Evolutionary conservation across 2,113 vertebrate species (phyloP), one percentile per base, ranked within the genome.

Genomic region (Macquaria australasica): DNA sequence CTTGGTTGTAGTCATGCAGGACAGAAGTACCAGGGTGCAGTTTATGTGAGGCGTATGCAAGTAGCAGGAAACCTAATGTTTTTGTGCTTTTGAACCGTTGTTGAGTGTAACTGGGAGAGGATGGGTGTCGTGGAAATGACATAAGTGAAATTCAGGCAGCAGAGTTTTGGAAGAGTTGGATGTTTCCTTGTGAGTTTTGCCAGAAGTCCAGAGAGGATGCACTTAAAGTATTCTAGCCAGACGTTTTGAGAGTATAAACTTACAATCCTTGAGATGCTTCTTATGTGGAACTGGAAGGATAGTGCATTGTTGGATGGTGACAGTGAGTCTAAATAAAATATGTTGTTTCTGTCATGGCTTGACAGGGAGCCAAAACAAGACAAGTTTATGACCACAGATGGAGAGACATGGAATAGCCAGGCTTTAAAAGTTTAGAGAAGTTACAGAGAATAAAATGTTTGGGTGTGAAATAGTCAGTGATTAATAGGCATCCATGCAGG

Each of bases 81-180:
- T 45, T 51, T 2, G 0, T 23, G 31, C 14, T 82, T 69, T 82
- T 82, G 31, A 23, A 62, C 31, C 43, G 2, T 10, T 62, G 43
- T 43, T 23, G 8, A 72, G n/a, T 51, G 21, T 14, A 64, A 48
- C 51, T 70, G 51, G 55, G 34, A 73, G 51, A 79, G 11, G 20
- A 60, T 20, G n/a, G 39, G 21, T 70, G 21, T 9, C 3, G 50
- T 31, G 37, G 59, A 74, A 73, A 62, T 60, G 23, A 39, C 66
- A 68, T n/a, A 21, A 73, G 20, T 20, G 37, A 62, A 75, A 20
- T 70, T 11, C 14, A 63, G 28, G 28, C 43, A 43, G 8, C n/a
- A 63, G n/a, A 81, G 21, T 72, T 89, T 81, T 83, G 68, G 45
- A 73, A 20, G 28, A 79, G 45, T 70, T 84, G 37, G 68, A 41